phyloP scores from a whole-genome alignment of 1,140 invertebrate species.

The Ostrea denselamellosa region DNA sequence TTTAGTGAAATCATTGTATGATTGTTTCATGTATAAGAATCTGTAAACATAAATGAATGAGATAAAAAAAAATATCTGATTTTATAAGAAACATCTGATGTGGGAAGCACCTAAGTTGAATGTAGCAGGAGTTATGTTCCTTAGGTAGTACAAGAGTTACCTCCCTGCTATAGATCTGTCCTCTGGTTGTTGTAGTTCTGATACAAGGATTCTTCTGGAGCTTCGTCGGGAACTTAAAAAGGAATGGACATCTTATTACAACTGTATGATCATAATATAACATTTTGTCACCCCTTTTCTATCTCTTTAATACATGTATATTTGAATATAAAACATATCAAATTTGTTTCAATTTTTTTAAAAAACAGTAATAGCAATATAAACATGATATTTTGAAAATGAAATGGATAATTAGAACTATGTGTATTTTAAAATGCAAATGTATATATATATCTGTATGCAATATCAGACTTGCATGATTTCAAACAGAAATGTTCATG shows the following conservation, averaged over 20 bases:
- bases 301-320: no score
- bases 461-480: no score
- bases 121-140: background rate
- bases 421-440: no score
- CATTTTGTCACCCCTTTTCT: no score
- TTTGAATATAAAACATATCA: no score
- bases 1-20: background rate
- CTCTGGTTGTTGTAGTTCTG: constrained; percentile 28
- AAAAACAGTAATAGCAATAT: no score
- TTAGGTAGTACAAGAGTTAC: background rate
- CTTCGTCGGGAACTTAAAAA: background rate
- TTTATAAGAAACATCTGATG: background rate
- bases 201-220: background rate
- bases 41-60: background rate
- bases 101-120: background rate
- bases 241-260: background rate
- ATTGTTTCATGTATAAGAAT: background rate
- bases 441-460: no score
- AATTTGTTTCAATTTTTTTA: no score
- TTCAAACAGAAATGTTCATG: no score
- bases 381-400: no score
- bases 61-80: background rate
- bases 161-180: background rate
- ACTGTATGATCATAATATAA: no score
- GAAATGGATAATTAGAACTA: no score